Evolutionary conservation across 2,797 vertebrate species (phyloP).

Genomic region (Megalops cyprinoides): DNA sequence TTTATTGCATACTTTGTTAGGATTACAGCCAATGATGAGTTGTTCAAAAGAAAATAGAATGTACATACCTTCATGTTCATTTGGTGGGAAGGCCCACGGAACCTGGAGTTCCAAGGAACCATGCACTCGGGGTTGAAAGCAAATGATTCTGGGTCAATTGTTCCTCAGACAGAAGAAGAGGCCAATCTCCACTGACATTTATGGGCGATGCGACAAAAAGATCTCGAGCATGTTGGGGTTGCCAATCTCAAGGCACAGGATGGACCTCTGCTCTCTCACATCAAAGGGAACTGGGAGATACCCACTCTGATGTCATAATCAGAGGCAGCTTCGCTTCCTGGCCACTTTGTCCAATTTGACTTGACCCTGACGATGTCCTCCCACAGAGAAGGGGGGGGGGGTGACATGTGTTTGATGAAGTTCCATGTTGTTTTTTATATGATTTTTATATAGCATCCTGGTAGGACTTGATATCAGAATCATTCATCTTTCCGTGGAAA

Average conservation of each 20-base stretch:
- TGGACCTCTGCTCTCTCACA: not conserved
- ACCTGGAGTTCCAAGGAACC: not conserved
- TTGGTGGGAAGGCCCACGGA: not conserved
- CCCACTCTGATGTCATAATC: conserved; percentile 16
- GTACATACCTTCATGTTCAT: not conserved
- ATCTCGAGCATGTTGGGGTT: not conserved
- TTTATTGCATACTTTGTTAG: too few relatives aligned
- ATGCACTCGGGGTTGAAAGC: conserved; percentile 17
- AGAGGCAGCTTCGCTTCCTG: not conserved
- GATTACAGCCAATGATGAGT: too few relatives aligned
- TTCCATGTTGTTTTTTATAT: too few relatives aligned
- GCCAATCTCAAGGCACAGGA: not conserved
- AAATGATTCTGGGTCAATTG: conserved; percentile 13
- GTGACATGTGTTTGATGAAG: too few relatives aligned
- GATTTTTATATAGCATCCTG: too few relatives aligned
- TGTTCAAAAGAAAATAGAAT: not conserved
- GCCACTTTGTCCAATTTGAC: not conserved
- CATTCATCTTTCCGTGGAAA: too few relatives aligned
- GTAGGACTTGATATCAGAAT: too few relatives aligned
- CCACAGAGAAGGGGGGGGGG: too few relatives aligned
- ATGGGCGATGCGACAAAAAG: not conserved
- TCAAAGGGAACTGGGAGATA: not conserved
- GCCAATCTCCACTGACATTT: conserved; percentile 19
- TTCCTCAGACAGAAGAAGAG: not conserved
- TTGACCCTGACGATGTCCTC: not conserved